Conservation (phyloP, 2,113 vertebrate species). For the Actinemys pallida region DNA sequence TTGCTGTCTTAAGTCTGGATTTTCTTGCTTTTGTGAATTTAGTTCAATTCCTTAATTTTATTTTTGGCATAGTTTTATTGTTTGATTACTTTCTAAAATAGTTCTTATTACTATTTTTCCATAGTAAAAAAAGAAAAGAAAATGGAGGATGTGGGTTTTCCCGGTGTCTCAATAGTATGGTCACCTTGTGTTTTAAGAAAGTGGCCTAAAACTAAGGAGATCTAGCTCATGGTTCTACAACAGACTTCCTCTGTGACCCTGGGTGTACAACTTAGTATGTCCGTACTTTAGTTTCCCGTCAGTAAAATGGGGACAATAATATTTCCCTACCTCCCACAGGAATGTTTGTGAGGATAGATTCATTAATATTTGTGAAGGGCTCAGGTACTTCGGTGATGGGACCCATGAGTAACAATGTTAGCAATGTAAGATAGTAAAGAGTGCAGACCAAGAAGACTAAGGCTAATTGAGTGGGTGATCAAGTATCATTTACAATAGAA, state of each 20-base stretch:
- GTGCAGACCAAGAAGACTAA: neutral
- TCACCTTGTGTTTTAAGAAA: neutral
- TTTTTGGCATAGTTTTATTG: neutral
- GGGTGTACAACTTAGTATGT: neutral
- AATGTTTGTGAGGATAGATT: neutral
- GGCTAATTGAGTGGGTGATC: neutral
- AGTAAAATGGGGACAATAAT: neutral
- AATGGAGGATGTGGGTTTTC: neutral
- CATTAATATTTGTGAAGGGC: neutral
- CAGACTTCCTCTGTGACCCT: neutral
- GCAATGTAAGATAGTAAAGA: neutral
- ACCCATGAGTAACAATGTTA: neutral
- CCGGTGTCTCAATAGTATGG: neutral
- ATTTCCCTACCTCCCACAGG: accelerated
- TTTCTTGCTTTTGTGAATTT: neutral
- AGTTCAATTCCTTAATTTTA: neutral
- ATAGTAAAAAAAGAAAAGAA: neutral
- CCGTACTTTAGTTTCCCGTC: neutral
- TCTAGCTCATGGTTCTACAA: neutral
- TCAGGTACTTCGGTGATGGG: neutral
- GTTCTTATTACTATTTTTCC: neutral
- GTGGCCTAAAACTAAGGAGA: neutral
- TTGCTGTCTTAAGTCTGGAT: neutral
- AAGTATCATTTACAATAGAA: neutral
- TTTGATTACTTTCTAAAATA: neutral